These are phyloP conservation scores for Myrmecobius fasciatus DNA, from an alignment of 2,113 vertebrate genomes.

Conservation along the genomic window DNA sequence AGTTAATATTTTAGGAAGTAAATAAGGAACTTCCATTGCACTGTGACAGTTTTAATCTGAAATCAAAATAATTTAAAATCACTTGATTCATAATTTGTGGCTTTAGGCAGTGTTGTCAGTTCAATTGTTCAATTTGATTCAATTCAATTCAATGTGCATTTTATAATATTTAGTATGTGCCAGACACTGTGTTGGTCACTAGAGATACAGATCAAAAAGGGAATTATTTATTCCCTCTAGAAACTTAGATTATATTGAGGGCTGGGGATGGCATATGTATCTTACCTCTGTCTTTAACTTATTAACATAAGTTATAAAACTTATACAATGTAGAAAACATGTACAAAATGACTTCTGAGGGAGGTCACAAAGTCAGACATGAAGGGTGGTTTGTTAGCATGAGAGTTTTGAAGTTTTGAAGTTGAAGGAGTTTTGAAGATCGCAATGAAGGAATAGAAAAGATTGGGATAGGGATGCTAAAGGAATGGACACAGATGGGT, in stretches of 20 bases:
- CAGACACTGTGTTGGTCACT: neutral
- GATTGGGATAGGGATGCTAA: neutral
- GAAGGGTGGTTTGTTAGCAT: neutral
- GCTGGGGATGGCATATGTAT: neutral
- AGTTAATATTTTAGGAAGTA: slow-evolving; percentile 27
- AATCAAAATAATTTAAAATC: slow-evolving; percentile 21
- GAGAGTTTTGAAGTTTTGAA: no score
- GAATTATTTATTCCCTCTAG: neutral
- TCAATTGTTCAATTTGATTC: neutral
- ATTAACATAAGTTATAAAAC: neutral
- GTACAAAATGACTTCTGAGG: neutral
- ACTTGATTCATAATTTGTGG: slow-evolving; percentile 5
- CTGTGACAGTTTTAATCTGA: slow-evolving; percentile 32
- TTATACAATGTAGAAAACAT: neutral
- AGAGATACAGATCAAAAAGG: neutral
- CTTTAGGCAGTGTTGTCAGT: neutral
- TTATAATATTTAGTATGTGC: neutral
- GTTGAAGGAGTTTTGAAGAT: no score
- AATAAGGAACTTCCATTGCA: neutral
- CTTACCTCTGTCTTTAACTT: no score
- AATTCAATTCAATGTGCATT: neutral
- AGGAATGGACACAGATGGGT: neutral
- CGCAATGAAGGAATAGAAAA: neutral
- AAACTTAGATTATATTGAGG: neutral
- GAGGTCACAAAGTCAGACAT: neutral